Evolutionary conservation across 1,140 invertebrate species (phyloP), one percentile per base, ranked within the genome.

Genomic region (Drosophila suzukii): DNA sequence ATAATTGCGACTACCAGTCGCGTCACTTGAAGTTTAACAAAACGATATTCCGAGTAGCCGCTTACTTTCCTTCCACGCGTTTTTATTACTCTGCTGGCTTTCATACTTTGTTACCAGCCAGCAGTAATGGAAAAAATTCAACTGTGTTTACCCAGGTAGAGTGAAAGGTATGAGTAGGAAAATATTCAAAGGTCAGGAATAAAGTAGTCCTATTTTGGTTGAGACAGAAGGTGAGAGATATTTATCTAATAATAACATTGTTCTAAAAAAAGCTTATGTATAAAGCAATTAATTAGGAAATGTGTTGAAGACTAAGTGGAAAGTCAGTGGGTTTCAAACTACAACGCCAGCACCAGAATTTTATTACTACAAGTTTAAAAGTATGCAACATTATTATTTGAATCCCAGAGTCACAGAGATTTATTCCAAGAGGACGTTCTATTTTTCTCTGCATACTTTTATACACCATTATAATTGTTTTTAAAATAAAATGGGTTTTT

Each of bases 1-100:
- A 86, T 70, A 88, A 88, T 86, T 76, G 71, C 62, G 36, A 65
- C 57, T 65, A 47, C 65, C 67, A 65, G 51, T 46, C 49, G 51
- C 41, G 38, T 41, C 57, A 55, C 67, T 75, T 75, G 36, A 75
- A 79, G 58, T 55, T 71, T 8, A 59, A 58, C 75, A 54, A 67
- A 79, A 70, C 36, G 80, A 63, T 63, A 55, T 43, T 51, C 55
- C 32, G 32, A 56, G 34, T 55, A 34, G 36, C 38, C 20, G 30
- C 44, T 46, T 59, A 61, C 44, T 49, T 12, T 44, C 65, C 41
- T 60, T 60, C 17, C 41, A 54, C 43, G 17, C 38, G 17, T 44
- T 67, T 75, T 59, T 66, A 67, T 76, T 30, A 43, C 62, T 46
- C 49, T 6, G 17, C 51, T 38, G 6, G 36, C 63, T 44, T 17